These are phyloP conservation scores for Esox lucius DNA, from an alignment of 2,797 vertebrate species.

Conservation along the genomic window DNA sequence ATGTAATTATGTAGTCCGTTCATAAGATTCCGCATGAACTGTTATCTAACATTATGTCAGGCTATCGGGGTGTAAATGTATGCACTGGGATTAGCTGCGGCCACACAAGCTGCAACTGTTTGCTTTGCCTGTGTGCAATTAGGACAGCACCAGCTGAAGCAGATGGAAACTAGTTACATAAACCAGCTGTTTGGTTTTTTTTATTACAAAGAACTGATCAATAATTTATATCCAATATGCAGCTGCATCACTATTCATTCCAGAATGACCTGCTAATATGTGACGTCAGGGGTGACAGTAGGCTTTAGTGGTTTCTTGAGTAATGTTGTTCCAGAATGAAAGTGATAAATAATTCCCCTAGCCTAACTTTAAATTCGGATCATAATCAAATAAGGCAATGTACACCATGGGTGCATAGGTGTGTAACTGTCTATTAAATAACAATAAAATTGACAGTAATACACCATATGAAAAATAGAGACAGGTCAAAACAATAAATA, in stretches of 20 bases:
- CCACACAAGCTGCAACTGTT: slow-evolving; percentile 54
- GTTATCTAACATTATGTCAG: slow-evolving; percentile 15
- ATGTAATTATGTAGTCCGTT: background rate
- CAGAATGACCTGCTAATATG: slow-evolving; percentile 2
- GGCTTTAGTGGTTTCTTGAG: background rate
- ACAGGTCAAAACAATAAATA: too few relatives aligned
- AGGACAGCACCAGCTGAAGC: slow-evolving; percentile 55
- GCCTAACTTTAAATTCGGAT: background rate
- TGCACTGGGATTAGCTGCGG: slow-evolving; percentile 36
- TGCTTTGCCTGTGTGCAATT: slow-evolving; percentile 65
- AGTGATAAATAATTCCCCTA: background rate
- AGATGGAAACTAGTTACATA: slow-evolving; percentile 76
- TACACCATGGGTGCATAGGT: background rate
- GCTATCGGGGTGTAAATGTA: slow-evolving; percentile 35
- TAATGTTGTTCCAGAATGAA: background rate
- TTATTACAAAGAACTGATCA: slow-evolving; percentile 55
- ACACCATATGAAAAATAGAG: background rate
- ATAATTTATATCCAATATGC: slow-evolving; percentile 51
- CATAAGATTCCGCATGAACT: slow-evolving; percentile 4
- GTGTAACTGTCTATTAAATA: background rate
- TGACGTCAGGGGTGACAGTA: background rate
- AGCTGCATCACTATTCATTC: slow-evolving; percentile 23
- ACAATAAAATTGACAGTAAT: background rate
- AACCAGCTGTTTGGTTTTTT: slow-evolving; percentile 63
- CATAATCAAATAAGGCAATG: background rate